A percentile compares a stretch with the other conserved stretches of the same genome.
Conservation (phyloP, 2,797 vertebrate species). For the Gallinago solitaria region DNA sequence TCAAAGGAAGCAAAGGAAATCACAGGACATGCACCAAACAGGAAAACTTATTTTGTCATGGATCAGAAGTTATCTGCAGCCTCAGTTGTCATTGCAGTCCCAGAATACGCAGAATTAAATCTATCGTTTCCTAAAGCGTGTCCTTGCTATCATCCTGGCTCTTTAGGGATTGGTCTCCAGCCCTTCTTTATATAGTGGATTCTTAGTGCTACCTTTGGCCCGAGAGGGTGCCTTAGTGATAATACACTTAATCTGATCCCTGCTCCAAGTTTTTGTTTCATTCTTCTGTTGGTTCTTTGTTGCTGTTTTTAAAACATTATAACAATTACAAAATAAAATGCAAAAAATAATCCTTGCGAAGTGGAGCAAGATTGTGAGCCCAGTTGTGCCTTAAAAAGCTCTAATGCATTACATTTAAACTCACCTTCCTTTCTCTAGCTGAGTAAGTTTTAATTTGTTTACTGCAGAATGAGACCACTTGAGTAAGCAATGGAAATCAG, state of each 20-base stretch:
- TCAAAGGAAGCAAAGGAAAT: neutral
- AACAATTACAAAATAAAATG: neutral
- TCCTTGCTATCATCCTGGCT: neutral
- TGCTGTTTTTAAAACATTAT: neutral
- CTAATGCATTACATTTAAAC: neutral
- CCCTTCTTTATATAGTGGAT: neutral
- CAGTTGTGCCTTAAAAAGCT: neutral
- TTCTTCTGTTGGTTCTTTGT: neutral
- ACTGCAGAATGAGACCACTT: accelerated
- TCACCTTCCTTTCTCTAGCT: neutral
- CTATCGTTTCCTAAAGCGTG: neutral
- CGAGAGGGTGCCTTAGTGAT: neutral
- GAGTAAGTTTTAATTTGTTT: neutral
- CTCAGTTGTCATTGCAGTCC: neutral
- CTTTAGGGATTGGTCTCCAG: neutral
- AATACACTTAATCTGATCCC: neutral
- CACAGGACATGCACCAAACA: neutral
- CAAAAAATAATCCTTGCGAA: neutral
- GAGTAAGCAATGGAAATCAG: neutral
- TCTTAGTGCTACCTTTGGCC: neutral
- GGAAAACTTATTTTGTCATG: neutral
- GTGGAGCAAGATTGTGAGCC: neutral
- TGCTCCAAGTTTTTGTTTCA: neutral
- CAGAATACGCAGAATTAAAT: neutral
- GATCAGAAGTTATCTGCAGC: neutral